Base-by-base conservation (phyloP, 1,140 invertebrate species). In the Aphis craccivora region DNA sequence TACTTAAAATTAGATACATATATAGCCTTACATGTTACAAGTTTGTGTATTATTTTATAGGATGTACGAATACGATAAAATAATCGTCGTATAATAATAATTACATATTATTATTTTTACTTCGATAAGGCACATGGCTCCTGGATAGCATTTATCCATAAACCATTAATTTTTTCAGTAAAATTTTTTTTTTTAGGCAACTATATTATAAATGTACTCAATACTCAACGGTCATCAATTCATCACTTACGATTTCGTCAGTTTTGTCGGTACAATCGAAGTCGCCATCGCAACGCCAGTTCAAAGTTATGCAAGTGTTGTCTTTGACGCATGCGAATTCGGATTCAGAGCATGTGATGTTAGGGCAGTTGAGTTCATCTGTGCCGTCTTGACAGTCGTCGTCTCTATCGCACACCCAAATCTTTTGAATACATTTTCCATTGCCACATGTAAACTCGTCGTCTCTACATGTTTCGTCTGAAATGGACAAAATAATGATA, bases 381-480 rank as follows among this genome's bases (percentile, higher is more conserved):
- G 96, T 97, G 43, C 96, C 96, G 94, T 98, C 97, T 9, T 97
- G 97, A 94, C 98, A 99, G 95, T 99, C 98, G 94, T 98, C 96
- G 94, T 98, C 97, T 45, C 97, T 96, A 95, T 99, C 98, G 95
- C 98, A 99, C 18, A 97, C 96, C 98, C 98, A 99, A 14, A 96
- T 95, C 94, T 97, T 96, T 94, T 98, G 98, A 94, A 99, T 98
- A 95, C 98, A 99, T 94, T 97, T 97, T 23, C 98, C 98, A 94
- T 98, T 98, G 81, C 96, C 96, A 95, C 98, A 99, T 5, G 98
- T 98, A 95, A 98, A 99, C 95, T 99, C 97, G 95, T 98, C 98
- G 37, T 97, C 96, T 93, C 98, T 96, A 95, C 98, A 98, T 2
- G 97, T 98, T 94, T 97, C 97, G 96, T 98, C 97, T 98, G 95